Percentiles rank a stretch among this genome's conserved stretches.
phyloP scores from a whole-genome alignment of 23 tunicate species.

The Styela clava region DNA sequence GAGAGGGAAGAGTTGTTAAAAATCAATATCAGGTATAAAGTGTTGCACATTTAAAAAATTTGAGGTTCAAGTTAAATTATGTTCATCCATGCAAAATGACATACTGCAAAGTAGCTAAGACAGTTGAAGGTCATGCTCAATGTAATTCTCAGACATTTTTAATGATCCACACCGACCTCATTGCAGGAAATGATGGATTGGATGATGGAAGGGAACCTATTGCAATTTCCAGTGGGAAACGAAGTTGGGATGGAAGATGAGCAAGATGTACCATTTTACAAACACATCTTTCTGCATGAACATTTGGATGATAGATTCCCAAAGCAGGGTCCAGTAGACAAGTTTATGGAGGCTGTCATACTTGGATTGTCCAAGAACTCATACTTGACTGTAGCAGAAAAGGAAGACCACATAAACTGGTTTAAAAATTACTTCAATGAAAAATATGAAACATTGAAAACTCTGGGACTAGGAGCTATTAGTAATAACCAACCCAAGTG shows the following conservation, averaged over 20 bases:
- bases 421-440: slow-evolving; percentile 75
- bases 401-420: slow-evolving; percentile 84
- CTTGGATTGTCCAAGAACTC: slow-evolving; percentile 58
- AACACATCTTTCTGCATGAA: slow-evolving; percentile 79
- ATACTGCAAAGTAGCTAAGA: too few species aligned
- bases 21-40: slow-evolving; percentile 6
- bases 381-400: slow-evolving; percentile 52
- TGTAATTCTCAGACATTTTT: too few species aligned
- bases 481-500: background rate
- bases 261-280: slow-evolving; percentile 57
- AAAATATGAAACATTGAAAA: slow-evolving; percentile 32
- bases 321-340: slow-evolving; percentile 57
- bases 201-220: slow-evolving; percentile 66
- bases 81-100: too few species aligned
- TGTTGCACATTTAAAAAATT: background rate
- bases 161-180: too few species aligned
- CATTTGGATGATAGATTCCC: slow-evolving; percentile 74
- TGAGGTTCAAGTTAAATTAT: background rate
- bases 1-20: background rate
- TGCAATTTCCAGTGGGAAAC: slow-evolving; percentile 68
- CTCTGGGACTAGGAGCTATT: slow-evolving; percentile 56
- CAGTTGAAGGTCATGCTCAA: too few species aligned
- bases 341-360: slow-evolving; percentile 63
- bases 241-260: slow-evolving; percentile 79
- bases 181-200: slow-evolving; percentile 37